A percentile compares a stretch with the other conserved stretches of the same genome.
Conservation (phyloP, 1,140 invertebrate genomes). For the Caligus rogercresseyi region DNA sequence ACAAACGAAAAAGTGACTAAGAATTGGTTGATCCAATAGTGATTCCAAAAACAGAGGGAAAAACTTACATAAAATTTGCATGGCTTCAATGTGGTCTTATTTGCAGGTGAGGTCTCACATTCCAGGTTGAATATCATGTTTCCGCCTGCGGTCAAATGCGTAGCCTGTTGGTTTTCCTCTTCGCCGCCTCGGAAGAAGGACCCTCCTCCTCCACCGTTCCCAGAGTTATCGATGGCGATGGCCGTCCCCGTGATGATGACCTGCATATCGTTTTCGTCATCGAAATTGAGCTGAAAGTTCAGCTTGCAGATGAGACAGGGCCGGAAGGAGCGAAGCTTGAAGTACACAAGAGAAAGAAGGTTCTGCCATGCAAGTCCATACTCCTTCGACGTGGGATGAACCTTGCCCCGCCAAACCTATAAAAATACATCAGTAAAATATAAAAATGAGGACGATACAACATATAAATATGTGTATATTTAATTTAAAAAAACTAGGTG, state of each 20-base stretch:
- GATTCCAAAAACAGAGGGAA: no score
- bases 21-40: no score
- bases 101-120: conserved; percentile 35
- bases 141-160: not conserved
- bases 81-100: not conserved
- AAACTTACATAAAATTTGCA: conserved; percentile 10
- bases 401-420: conserved; percentile 11
- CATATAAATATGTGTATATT: no score
- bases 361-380: not conserved
- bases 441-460: no score
- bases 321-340: conserved; percentile 60
- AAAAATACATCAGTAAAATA: conserved; percentile 34
- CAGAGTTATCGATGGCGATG: not conserved
- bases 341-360: conserved; percentile 41
- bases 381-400: conserved; percentile 10
- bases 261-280: conserved; percentile 76
- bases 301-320: conserved; percentile 63
- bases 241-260: conserved; percentile 45
- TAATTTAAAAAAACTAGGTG: no score
- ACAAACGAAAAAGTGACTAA: no score
- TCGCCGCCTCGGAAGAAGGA: not conserved
- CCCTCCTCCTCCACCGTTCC: not conserved
- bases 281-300: conserved; percentile 55
- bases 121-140: conserved; percentile 51
- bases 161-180: no score